A percentile compares a stretch with the other conserved stretches of the same genome.
Conservation (phyloP, 2,113 vertebrate genomes). For the Oncorhynchus masou region DNA sequence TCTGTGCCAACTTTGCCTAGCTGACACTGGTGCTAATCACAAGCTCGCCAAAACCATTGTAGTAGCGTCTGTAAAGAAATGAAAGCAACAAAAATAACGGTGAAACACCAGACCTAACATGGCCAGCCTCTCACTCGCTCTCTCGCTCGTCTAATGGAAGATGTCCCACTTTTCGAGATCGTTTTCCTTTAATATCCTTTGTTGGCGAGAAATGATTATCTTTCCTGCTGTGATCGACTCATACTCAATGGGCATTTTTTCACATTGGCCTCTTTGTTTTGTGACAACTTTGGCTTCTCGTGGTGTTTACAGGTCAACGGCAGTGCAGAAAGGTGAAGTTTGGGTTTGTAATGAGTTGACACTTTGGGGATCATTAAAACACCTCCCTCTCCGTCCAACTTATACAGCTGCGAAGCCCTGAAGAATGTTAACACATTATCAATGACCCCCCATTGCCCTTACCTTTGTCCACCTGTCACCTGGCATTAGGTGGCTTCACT, state of each 20-base stretch:
- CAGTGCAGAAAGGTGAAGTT: constrained; percentile 46
- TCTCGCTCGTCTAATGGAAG: constrained; percentile 12
- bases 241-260: constrained; percentile 12
- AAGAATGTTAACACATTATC: constrained; percentile 65
- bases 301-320: constrained; percentile 66
- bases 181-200: constrained; percentile 11
- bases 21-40: constrained; percentile 4
- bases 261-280: constrained; percentile 43
- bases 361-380: constrained; percentile 56
- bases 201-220: neutral
- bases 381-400: constrained; percentile 32
- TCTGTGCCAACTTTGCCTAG: constrained; percentile 8
- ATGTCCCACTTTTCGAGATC: constrained; percentile 37
- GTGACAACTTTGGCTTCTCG: constrained; percentile 33
- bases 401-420: constrained; percentile 54
- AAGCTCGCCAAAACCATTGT: neutral
- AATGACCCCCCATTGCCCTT: constrained; percentile 41
- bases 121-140: neutral
- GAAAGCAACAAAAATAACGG: neutral
- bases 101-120: neutral
- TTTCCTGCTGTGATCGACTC: constrained; percentile 35
- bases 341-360: constrained; percentile 63
- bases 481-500: constrained; percentile 60
- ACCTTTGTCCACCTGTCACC: constrained; percentile 70
- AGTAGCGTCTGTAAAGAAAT: constrained; percentile 1